Evolutionary conservation across 2,888 invertebrate species (phyloP).

Genomic region (Polietes domitor): DNA sequence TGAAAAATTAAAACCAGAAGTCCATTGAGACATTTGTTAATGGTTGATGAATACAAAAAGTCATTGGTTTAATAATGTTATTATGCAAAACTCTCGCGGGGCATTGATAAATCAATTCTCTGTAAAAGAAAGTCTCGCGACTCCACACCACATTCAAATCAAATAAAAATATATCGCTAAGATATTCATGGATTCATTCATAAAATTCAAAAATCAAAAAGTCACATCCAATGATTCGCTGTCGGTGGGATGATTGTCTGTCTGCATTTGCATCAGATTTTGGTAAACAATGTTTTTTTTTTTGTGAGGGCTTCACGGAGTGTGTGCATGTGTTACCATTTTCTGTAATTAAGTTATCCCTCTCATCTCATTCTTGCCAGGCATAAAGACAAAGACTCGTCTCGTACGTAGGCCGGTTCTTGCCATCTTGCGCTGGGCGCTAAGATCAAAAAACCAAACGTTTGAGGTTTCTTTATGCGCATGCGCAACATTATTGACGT

Average conservation of each 20-base stretch:
- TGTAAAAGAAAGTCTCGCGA: conserved; percentile 22
- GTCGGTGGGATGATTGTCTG: not conserved
- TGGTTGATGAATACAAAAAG: conserved; percentile 30
- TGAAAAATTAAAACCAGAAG: conserved; percentile 52
- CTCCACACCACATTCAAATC: too few relatives aligned
- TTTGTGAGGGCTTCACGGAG: too few relatives aligned
- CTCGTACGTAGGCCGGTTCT: not conserved
- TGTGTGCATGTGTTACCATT: conserved; percentile 5
- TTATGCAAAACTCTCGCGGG: conserved; percentile 14
- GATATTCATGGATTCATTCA: conserved; percentile 1
- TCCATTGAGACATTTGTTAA: conserved; percentile 58
- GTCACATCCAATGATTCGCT: not conserved
- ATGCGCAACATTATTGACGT: conserved; percentile 66
- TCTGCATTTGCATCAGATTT: conserved; percentile 20
- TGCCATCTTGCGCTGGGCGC: conserved; percentile 2
- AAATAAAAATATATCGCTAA: too few relatives aligned
- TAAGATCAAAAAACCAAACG: conserved; percentile 18
- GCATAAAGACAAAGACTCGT: too few relatives aligned
- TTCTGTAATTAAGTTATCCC: conserved; percentile 31
- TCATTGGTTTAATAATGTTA: conserved; percentile 21
- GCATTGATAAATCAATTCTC: conserved; percentile 26
- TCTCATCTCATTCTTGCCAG: conserved; percentile 7
- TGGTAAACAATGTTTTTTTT: conserved; percentile 1
- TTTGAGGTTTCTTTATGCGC: conserved; percentile 54
- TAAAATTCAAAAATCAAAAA: conserved; percentile 1